Percentiles rank a stretch among this genome's conserved stretches.
phyloP scores from a whole-genome alignment of 2,797 vertebrate species.

The Nannoperca obscura region DNA sequence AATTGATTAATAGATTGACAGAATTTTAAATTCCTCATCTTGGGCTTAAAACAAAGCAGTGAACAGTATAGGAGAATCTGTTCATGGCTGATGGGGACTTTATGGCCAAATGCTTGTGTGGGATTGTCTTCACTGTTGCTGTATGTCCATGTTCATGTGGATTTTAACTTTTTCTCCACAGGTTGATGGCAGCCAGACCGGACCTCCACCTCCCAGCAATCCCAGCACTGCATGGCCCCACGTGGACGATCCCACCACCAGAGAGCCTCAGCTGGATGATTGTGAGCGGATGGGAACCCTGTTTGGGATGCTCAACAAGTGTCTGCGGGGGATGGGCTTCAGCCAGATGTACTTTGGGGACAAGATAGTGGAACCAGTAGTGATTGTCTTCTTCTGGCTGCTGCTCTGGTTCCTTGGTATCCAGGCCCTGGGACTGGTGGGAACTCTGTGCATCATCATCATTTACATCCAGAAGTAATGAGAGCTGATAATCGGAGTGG shows the following conservation, averaged over 20 bases:
- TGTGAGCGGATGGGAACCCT: conserved; percentile 95
- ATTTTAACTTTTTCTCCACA: conserved; percentile 32
- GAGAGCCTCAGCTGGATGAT: conserved; percentile 87
- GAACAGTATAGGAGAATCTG: neutral
- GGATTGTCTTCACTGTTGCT: neutral
- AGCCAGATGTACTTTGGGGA: conserved; percentile 96
- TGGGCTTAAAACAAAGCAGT: neutral
- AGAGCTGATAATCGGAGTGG: neutral
- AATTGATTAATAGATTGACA: too few species aligned
- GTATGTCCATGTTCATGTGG: neutral
- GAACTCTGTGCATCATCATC: conserved; percentile 96
- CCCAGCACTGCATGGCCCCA: conserved; percentile 32
- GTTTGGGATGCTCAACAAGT: conserved; percentile 97
- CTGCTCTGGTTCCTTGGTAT: conserved; percentile 97
- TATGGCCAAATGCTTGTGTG: neutral
- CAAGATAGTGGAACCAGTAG: conserved; percentile 94
- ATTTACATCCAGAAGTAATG: conserved; percentile 94
- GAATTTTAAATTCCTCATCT: too few species aligned
- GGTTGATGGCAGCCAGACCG: conserved; percentile 33
- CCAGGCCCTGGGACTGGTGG: conserved; percentile 94
- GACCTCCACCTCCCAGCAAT: neutral
- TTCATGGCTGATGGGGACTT: neutral
- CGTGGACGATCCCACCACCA: conserved; percentile 49
- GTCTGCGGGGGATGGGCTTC: conserved; percentile 91
- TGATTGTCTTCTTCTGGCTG: conserved; percentile 94